phyloP scores from a whole-genome alignment of 2,888 invertebrate species.

The Globia sparganii region DNA sequence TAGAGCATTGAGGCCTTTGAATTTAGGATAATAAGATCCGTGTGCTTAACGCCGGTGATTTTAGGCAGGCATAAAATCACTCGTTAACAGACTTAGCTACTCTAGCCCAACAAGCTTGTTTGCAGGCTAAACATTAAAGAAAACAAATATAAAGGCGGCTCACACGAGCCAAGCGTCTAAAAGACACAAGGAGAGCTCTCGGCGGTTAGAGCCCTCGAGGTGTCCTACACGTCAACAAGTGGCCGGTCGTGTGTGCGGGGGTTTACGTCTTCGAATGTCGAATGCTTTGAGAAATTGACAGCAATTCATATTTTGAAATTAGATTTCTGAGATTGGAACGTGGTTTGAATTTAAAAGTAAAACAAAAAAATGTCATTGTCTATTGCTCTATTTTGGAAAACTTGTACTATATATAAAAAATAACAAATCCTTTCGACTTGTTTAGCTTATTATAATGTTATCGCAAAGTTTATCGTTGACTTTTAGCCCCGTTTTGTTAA shows the following conservation, averaged over 20 bases:
- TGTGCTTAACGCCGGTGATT: background rate
- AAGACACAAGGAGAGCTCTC: constrained; percentile 83
- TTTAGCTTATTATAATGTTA: constrained; percentile 47
- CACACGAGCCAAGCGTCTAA: constrained; percentile 71
- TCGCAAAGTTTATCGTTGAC: constrained; percentile 53
- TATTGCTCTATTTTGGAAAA: background rate
- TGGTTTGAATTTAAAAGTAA: background rate
- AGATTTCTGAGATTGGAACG: background rate
- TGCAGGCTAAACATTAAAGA: constrained; percentile 51
- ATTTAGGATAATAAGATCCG: background rate
- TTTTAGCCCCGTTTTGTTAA: constrained; percentile 52
- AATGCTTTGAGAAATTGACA: constrained; percentile 47
- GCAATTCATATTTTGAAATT: constrained; percentile 14
- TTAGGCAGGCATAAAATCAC: constrained; percentile 3
- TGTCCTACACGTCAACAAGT: constrained; percentile 84
- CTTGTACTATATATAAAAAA: background rate
- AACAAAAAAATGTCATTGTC: background rate
- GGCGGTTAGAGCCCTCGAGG: constrained; percentile 81
- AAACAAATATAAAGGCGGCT: constrained; percentile 56
- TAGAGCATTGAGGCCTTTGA: background rate
- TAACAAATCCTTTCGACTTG: constrained; percentile 38
- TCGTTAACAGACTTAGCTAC: background rate
- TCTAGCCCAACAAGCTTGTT: constrained; percentile 22
- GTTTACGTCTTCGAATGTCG: constrained; percentile 65
- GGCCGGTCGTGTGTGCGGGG: constrained; percentile 78